Conservation (phyloP, 2,797 vertebrate genomes). For the Lithobates pipiens region DNA sequence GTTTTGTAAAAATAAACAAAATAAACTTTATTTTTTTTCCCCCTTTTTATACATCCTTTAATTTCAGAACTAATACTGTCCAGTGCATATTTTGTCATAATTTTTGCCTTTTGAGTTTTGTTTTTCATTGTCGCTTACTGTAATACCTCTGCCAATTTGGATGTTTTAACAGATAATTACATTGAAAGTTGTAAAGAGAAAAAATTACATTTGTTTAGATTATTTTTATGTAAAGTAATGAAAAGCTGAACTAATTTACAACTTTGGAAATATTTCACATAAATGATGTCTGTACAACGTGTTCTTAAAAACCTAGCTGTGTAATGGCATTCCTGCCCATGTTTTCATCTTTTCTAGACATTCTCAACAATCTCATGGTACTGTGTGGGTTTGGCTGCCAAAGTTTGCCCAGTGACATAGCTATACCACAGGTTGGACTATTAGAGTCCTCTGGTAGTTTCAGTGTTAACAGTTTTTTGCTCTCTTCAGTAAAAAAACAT, state of each 20-base stretch:
- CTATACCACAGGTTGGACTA: constrained; percentile 82
- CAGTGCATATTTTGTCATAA: constrained; percentile 81
- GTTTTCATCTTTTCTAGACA: constrained; percentile 70
- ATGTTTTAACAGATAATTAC: constrained; percentile 85
- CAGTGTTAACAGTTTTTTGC: constrained; percentile 82
- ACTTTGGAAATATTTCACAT: constrained; percentile 78
- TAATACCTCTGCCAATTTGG: constrained; percentile 88
- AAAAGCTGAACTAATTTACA: constrained; percentile 76
- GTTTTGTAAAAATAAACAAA: constrained; percentile 83
- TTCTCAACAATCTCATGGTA: constrained; percentile 75
- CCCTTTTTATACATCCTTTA: constrained; percentile 87
- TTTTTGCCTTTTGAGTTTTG: constrained; percentile 79
- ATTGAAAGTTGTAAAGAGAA: constrained; percentile 79
- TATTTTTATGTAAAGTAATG: constrained; percentile 90
- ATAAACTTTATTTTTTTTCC: constrained; percentile 71
- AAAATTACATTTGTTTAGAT: constrained; percentile 86
- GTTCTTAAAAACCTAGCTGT: constrained; percentile 80
- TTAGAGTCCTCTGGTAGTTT: constrained; percentile 87
- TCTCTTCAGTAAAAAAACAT: constrained; percentile 73
- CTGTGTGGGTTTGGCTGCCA: constrained; percentile 79
- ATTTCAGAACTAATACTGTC: constrained; percentile 89
- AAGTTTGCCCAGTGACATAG: constrained; percentile 86
- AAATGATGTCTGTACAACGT: constrained; percentile 80
- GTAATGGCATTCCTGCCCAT: constrained; percentile 81
- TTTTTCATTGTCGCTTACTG: constrained; percentile 78